Evolutionary conservation across 1,140 invertebrate species (phyloP).

Genomic region (Drosophila paulistorum): DNA sequence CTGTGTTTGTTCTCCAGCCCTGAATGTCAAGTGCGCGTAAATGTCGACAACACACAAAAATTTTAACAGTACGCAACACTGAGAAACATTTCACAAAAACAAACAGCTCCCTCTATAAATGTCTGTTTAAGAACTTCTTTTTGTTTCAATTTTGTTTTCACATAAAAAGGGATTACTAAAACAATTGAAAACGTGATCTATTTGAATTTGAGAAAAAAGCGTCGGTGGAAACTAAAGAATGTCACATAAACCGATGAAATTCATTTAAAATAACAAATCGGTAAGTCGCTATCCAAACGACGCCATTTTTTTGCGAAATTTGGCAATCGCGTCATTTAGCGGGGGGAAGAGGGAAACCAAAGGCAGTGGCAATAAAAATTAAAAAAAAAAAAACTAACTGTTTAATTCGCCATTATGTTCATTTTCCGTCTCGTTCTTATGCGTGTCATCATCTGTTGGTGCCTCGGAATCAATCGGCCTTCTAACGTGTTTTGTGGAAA

Average conservation of each 20-base stretch:
- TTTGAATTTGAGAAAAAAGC: background rate
- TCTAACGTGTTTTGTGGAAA: background rate
- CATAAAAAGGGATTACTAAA: background rate
- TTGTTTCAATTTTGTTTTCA: slow-evolving; percentile 5
- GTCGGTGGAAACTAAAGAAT: background rate
- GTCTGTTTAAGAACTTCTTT: background rate
- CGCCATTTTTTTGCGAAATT: slow-evolving; percentile 7
- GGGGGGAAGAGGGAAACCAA: background rate
- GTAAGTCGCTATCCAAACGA: background rate
- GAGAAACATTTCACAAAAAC: no score
- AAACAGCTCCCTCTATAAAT: no score
- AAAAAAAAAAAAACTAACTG: background rate
- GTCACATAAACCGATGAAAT: background rate
- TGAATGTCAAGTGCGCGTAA: no score
- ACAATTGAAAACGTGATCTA: background rate
- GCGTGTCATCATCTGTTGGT: background rate
- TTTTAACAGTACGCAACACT: no score
- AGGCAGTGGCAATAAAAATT: background rate
- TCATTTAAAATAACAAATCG: background rate
- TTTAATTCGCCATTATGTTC: background rate
- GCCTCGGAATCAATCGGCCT: background rate
- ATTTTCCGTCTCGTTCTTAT: background rate
- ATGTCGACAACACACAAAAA: no score
- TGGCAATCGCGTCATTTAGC: slow-evolving; percentile 1
- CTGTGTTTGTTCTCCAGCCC: no score